Percentiles rank a stretch among this genome's conserved stretches.
These are phyloP conservation scores for Elysia crispata DNA, from an alignment of 2,888 invertebrate species.

Conservation along the genomic window DNA sequence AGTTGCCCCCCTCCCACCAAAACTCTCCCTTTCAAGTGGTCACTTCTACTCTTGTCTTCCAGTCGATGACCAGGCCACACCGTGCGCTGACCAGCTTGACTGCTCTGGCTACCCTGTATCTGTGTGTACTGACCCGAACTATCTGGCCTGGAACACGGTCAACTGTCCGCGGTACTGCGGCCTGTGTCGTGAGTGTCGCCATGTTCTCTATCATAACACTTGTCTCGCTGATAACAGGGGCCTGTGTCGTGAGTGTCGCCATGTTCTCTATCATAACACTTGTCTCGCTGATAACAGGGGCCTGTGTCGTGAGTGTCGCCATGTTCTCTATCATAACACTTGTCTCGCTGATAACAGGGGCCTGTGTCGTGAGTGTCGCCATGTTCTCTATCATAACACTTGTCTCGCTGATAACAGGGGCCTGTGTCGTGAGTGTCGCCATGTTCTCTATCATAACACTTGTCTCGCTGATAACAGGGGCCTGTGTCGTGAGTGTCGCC, in stretches of 20 bases:
- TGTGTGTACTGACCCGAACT: constrained; percentile 55
- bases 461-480: no score
- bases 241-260: constrained; percentile 53
- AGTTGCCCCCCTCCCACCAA: not conserved
- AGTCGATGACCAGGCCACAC: not conserved
- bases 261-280: no score
- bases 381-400: no score
- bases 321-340: no score
- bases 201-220: no score
- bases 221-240: no score
- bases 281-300: no score
- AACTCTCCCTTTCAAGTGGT: not conserved
- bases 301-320: constrained; percentile 53
- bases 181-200: constrained; percentile 53
- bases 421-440: no score
- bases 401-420: no score
- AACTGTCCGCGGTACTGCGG: constrained; percentile 62
- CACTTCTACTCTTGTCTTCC: not conserved
- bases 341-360: no score
- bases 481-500: no score
- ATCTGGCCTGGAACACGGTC: constrained; percentile 58
- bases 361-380: constrained; percentile 53
- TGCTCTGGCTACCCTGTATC: constrained; percentile 55
- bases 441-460: no score
- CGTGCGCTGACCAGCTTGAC: constrained; percentile 57